These are phyloP conservation scores for Sesia apiformis DNA, from an alignment of 2,888 invertebrate species.

Conservation along the genomic window DNA sequence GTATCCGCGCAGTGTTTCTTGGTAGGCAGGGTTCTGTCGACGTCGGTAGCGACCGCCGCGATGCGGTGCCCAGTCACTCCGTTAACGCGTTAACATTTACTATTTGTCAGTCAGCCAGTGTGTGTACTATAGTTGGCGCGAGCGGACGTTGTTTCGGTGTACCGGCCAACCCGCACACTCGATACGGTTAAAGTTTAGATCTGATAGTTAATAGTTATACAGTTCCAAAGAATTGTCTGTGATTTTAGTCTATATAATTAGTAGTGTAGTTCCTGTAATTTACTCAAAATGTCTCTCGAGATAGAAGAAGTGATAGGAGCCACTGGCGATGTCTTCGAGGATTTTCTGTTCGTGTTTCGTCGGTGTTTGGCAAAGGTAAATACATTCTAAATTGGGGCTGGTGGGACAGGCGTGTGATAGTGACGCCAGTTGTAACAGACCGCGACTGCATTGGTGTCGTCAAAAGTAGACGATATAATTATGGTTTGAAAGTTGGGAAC, in stretches of 20 bases:
- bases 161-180: slow-evolving; percentile 30
- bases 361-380: slow-evolving; percentile 82
- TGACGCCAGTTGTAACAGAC: too few species aligned
- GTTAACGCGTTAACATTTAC: slow-evolving; percentile 2
- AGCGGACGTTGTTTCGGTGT: slow-evolving; percentile 28
- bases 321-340: slow-evolving; percentile 79
- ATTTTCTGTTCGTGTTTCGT: slow-evolving; percentile 81
- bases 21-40: slow-evolving; percentile 9
- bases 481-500: too few species aligned
- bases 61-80: slow-evolving; percentile 34
- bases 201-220: slow-evolving; percentile 33
- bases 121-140: slow-evolving; percentile 34
- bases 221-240: slow-evolving; percentile 56
- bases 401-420: slow-evolving; percentile 15
- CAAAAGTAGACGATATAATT: too few species aligned
- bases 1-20: not conserved
- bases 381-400: slow-evolving; percentile 57
- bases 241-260: slow-evolving; percentile 38
- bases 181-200: slow-evolving; percentile 42
- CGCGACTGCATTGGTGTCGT: too few species aligned
- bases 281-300: slow-evolving; percentile 77
- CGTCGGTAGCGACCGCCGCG: slow-evolving; percentile 26
- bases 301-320: slow-evolving; percentile 74
- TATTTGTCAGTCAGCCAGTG: slow-evolving; percentile 28
- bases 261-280: slow-evolving; percentile 26